Evolutionary conservation across 2,113 vertebrate genomes (phyloP), one percentile per base, ranked within the genome.

Genomic region (Syrrhaptes paradoxus): DNA sequence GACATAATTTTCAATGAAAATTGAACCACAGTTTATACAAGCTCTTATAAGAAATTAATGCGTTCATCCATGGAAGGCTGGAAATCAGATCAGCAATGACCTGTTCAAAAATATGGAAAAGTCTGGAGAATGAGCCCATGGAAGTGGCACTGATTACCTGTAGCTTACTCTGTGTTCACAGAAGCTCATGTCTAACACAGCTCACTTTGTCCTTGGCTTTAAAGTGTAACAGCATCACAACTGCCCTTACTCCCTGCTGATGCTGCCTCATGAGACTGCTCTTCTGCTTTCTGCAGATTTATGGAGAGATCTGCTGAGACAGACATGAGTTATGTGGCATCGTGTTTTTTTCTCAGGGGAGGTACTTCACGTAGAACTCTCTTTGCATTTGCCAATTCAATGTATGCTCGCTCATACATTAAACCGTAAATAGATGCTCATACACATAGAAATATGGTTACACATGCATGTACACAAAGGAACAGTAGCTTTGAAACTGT

Each of bases 371-470:
- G 61, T 58, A 70, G 62, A 85, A 9, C 24, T 4, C 7, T 46
- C n/a, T 72, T 57, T 20, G 13, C 15, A 13, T 68, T 66, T 85
- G 52, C 31, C 52, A 58, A 1, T 45, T 84, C 34, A 68, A 2
- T 13, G 21, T 13, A 11, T 17, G 3, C 34, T 83, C 1, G 3
- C 34, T 83, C 1, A 2, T 41, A 82, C 28, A 18, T 13, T 65
- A 74, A 51, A 41, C 38, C 46, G 57, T 0, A 0, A 66, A 29
- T 17, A 80, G 63, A 17, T 13, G 45, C 34, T 19, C 1, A 1
- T 43, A 13, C 61, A 9, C 24, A 19, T 61, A 25, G 13, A 38
- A 0, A 1, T 17, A 36, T 24, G 21, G 32, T 62, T 57, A 58
- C 4, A 25, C 6, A 3, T 26, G 13, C 25, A 16, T 18, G 17